Conservation (phyloP, 2,113 vertebrate species). For the Sebastes schlegelii region DNA sequence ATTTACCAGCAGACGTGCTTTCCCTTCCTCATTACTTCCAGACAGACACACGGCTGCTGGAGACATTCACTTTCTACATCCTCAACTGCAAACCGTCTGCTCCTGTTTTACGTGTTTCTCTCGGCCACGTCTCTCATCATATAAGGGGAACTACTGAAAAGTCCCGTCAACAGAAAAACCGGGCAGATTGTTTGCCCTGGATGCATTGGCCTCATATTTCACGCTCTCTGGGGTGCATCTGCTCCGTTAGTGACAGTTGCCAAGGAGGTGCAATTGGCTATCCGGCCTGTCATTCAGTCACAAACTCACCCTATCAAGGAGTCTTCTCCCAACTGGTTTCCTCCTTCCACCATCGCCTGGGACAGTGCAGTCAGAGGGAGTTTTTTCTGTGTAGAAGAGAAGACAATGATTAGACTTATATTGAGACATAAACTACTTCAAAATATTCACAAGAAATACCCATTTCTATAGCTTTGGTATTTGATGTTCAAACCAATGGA, state of each 20-base stretch:
- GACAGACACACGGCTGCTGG: slow-evolving; percentile 39
- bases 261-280: slow-evolving; percentile 9
- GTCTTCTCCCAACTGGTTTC: slow-evolving; percentile 91
- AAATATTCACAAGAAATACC: not conserved
- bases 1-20: slow-evolving; percentile 24
- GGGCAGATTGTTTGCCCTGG: slow-evolving; percentile 23
- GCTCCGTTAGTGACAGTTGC: slow-evolving; percentile 40
- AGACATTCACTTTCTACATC: slow-evolving; percentile 66
- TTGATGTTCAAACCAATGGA: slow-evolving; percentile 55
- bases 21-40: slow-evolving; percentile 63
- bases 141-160: slow-evolving; percentile 44
- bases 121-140: not conserved
- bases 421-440: not conserved
- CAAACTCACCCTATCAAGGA: slow-evolving; percentile 92
- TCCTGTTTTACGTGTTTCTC: slow-evolving; percentile 5
- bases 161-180: slow-evolving; percentile 20
- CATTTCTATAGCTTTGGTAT: slow-evolving; percentile 13
- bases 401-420: slow-evolving; percentile 34
- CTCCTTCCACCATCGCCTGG: slow-evolving; percentile 94
- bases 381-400: slow-evolving; percentile 87
- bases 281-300: slow-evolving; percentile 40
- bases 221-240: slow-evolving; percentile 52
- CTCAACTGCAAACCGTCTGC: slow-evolving; percentile 31
- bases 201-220: slow-evolving; percentile 51
- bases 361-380: slow-evolving; percentile 93